Evolutionary conservation across 2,113 vertebrate species (phyloP).

Genomic region (Phalacrocorax brasilianus): DNA sequence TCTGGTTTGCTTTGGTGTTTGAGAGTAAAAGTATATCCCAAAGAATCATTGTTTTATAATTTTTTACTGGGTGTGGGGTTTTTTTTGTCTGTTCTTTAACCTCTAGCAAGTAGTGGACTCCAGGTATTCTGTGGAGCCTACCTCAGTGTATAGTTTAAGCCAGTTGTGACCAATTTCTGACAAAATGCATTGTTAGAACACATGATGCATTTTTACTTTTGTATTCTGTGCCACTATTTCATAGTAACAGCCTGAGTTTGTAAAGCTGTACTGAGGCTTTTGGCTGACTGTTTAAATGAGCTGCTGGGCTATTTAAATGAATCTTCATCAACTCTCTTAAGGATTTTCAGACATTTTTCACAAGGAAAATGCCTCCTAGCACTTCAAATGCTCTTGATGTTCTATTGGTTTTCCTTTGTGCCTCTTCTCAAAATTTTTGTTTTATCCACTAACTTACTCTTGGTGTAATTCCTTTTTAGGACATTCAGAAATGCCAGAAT

Average conservation of each 20-base stretch:
- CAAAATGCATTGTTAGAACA: neutral
- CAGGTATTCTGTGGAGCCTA: neutral
- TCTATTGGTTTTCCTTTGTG: slow-evolving; percentile 48
- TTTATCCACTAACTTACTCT: slow-evolving; percentile 13
- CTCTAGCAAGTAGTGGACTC: neutral
- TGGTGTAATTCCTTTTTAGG: slow-evolving; percentile 26
- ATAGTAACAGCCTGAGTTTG: neutral
- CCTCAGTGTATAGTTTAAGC: neutral
- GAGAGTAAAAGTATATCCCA: neutral
- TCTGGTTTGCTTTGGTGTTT: neutral
- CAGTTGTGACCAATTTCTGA: neutral
- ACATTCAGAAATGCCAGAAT: slow-evolving; percentile 37
- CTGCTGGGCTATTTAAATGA: slow-evolving; percentile 42
- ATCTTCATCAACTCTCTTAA: neutral
- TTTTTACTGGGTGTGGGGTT: neutral
- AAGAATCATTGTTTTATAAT: neutral
- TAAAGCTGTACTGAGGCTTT: neutral
- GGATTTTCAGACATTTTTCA: slow-evolving; percentile 37
- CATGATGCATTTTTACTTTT: neutral
- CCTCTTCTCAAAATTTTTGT: slow-evolving; percentile 12
- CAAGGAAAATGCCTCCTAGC: slow-evolving; percentile 36
- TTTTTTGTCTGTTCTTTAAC: neutral
- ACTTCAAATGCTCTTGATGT: slow-evolving; percentile 34
- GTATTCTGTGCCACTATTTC: neutral
- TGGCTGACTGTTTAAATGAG: slow-evolving; percentile 28